Conservation (phyloP, 1,140 invertebrate species). For the Chironomus striatipennis region DNA sequence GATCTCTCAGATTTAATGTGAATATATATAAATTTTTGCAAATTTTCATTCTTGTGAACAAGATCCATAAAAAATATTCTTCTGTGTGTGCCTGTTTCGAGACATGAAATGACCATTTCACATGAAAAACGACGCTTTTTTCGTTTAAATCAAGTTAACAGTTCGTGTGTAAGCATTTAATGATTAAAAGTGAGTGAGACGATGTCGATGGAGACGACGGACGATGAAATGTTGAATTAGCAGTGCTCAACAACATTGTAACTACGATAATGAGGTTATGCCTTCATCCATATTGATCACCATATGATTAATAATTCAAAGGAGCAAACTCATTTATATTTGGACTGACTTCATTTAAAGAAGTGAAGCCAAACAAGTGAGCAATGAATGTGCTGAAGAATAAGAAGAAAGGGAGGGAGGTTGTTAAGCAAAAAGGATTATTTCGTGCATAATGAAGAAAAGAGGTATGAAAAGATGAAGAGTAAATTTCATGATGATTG, state of each 20-base stretch:
- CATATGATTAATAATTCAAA: slow-evolving; percentile 3
- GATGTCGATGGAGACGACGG: too few relatives aligned
- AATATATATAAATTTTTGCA: too few relatives aligned
- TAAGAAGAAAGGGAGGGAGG: neutral
- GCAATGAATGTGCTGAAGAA: neutral
- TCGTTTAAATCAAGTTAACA: neutral
- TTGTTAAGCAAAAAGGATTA: neutral
- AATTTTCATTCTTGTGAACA: slow-evolving; percentile 1
- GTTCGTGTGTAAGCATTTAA: slow-evolving; percentile 12
- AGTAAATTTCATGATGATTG: neutral
- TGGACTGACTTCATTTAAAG: neutral
- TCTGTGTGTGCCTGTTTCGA: neutral
- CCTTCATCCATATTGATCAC: neutral
- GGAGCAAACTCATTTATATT: neutral
- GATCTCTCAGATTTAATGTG: neutral
- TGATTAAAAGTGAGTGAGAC: neutral
- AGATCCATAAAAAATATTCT: slow-evolving; percentile 13
- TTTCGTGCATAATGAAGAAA: neutral
- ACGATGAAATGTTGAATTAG: too few relatives aligned
- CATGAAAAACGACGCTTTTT: slow-evolving; percentile 10
- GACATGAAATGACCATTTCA: slow-evolving; percentile 1
- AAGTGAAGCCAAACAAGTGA: neutral
- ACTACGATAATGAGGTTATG: too few relatives aligned
- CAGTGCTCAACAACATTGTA: too few relatives aligned
- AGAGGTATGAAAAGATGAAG: too few relatives aligned